These are phyloP conservation scores for Pogonognathellus flavescens DNA, from an alignment of 1,140 invertebrate genomes.

Conservation along the genomic window DNA sequence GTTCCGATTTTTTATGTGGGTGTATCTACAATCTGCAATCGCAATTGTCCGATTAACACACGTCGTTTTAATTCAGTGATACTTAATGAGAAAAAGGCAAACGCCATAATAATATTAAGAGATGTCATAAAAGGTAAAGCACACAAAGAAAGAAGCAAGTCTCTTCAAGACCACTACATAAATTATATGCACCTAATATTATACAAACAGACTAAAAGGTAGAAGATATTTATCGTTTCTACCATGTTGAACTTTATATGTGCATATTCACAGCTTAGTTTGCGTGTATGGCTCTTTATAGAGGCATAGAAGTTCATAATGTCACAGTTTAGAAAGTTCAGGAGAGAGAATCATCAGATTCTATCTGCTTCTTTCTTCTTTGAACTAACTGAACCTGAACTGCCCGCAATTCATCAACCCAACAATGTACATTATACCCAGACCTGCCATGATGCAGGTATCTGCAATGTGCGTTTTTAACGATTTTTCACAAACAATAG, in stretches of 20 bases:
- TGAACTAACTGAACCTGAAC: conserved; percentile 35
- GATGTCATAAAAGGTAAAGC: background rate
- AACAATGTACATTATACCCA: background rate
- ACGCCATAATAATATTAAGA: background rate
- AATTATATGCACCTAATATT: too few species aligned
- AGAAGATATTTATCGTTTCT: too few species aligned
- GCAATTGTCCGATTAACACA: background rate
- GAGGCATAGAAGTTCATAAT: too few species aligned
- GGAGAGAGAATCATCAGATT: background rate
- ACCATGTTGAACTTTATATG: too few species aligned
- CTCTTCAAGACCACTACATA: too few species aligned
- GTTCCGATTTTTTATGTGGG: conserved; percentile 21
- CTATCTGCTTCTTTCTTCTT: background rate
- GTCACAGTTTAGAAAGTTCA: too few species aligned
- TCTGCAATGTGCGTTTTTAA: too few species aligned
- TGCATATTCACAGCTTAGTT: too few species aligned
- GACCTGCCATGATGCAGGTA: too few species aligned
- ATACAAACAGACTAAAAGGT: too few species aligned
- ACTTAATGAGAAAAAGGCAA: conserved; percentile 27
- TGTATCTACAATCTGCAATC: background rate
- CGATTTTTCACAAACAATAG: background rate
- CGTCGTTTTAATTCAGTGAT: background rate
- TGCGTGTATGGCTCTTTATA: too few species aligned
- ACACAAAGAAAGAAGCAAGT: background rate
- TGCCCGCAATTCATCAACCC: background rate